Evolutionary conservation across 2,888 invertebrate species (phyloP).

Genomic region (Gortyna flavago): DNA sequence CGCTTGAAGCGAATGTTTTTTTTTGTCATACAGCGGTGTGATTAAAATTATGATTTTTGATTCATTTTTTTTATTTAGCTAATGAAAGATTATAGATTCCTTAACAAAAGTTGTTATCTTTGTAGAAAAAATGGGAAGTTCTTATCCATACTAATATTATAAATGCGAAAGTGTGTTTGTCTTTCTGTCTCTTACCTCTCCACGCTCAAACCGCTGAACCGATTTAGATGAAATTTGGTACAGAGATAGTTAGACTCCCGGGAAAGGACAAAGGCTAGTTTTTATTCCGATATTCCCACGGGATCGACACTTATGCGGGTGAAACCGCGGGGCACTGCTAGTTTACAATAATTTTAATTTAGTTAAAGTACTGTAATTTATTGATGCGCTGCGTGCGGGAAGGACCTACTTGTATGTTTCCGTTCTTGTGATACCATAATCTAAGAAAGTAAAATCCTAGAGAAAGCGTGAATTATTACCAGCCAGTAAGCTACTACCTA

Average conservation of each 20-base stretch:
- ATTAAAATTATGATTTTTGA: neutral
- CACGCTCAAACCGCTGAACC: too few species aligned
- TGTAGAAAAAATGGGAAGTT: neutral
- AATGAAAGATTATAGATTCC: neutral
- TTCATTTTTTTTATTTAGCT: neutral
- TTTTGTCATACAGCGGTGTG: conserved; percentile 15
- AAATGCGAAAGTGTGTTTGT: too few species aligned
- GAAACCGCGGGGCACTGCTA: too few species aligned
- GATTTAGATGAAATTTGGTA: too few species aligned
- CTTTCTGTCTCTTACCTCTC: too few species aligned
- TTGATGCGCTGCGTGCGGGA: neutral
- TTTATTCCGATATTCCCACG: too few species aligned
- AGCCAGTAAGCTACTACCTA: neutral
- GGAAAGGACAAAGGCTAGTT: too few species aligned
- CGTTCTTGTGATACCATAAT: neutral
- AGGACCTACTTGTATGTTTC: neutral
- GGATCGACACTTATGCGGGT: too few species aligned
- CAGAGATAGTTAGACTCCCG: too few species aligned
- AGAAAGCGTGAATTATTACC: neutral
- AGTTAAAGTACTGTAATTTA: neutral
- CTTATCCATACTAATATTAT: too few species aligned
- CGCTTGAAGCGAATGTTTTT: conserved; percentile 63
- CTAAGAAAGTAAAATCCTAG: neutral
- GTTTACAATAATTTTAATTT: neutral
- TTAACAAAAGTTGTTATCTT: neutral